Percentiles rank a stretch among this genome's conserved stretches.
Evolutionary conservation across 2,113 vertebrate species (phyloP).

Genomic region (Chascanopsetta lugubris): DNA sequence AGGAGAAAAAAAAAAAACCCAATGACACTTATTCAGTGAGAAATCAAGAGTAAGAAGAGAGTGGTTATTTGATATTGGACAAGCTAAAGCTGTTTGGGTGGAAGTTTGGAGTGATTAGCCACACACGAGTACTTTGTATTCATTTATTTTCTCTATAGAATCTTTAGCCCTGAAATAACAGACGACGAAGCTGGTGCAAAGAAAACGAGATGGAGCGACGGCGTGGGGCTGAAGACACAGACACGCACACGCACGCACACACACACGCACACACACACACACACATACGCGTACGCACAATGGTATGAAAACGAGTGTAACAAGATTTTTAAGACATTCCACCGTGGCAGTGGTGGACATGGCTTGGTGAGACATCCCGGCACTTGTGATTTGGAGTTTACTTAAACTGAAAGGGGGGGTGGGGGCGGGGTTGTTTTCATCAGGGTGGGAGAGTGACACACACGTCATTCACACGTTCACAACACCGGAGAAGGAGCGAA

Average conservation of each 20-base stretch:
- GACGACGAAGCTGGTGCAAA: constrained; percentile 66
- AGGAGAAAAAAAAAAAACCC: constrained; percentile 32
- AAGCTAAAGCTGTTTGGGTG: constrained; percentile 63
- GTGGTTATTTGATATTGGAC: constrained; percentile 63
- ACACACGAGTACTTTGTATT: constrained; percentile 53
- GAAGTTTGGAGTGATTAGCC: constrained; percentile 54
- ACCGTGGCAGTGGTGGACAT: constrained; percentile 66
- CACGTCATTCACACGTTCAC: constrained; percentile 49
- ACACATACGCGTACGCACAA: constrained; percentile 24
- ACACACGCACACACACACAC: constrained; percentile 26
- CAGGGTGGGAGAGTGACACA: constrained; percentile 60
- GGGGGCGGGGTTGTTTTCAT: constrained; percentile 18
- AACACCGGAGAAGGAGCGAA: constrained; percentile 23
- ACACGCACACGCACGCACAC: constrained; percentile 39
- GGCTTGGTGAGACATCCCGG: constrained; percentile 81
- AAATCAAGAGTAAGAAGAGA: constrained; percentile 70
- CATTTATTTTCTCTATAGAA: constrained; percentile 36
- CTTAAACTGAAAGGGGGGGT: constrained; percentile 55
- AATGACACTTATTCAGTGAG: constrained; percentile 70
- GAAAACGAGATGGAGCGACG: constrained; percentile 47
- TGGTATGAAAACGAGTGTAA: constrained; percentile 63
- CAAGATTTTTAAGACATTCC: constrained; percentile 79
- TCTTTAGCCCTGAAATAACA: constrained; percentile 59
- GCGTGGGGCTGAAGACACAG: constrained; percentile 35
- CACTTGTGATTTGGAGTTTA: constrained; percentile 82